A percentile compares a stretch with the other conserved stretches of the same genome.
phyloP scores from a whole-genome alignment of 2,797 vertebrate species.

The Falco columbarius region DNA sequence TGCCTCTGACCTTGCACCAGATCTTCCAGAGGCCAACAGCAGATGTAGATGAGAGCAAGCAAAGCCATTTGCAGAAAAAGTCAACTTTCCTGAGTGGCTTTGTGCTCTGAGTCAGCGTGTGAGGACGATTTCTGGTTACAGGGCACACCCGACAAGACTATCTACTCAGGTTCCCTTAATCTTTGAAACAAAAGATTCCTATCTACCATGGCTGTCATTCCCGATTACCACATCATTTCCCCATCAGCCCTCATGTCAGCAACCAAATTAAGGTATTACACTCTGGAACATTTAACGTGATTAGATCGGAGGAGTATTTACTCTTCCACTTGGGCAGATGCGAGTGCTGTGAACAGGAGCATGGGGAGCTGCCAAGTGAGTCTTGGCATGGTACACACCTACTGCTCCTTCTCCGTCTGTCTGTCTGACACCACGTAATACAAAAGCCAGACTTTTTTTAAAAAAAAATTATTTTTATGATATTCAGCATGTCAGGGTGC shows the following conservation, averaged over 20 bases:
- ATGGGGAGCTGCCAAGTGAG: conserved; percentile 27
- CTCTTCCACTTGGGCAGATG: conserved; percentile 8
- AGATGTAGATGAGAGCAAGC: not conserved
- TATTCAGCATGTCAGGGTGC: not conserved
- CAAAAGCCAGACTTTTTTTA: not conserved
- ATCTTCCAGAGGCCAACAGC: rapidly evolving
- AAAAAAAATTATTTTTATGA: not conserved
- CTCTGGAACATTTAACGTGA: conserved; percentile 31
- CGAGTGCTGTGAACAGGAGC: not conserved
- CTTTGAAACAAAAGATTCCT: conserved; percentile 32
- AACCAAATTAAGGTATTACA: conserved; percentile 63
- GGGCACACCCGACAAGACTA: not conserved
- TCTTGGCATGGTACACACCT: not conserved
- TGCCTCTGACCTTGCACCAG: not conserved
- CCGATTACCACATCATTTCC: conserved; percentile 38
- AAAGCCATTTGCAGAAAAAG: not conserved
- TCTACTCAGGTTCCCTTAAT: not conserved
- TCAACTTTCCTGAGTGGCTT: not conserved
- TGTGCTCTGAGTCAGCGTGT: not conserved
- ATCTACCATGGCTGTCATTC: not conserved
- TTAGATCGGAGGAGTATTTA: conserved; percentile 30
- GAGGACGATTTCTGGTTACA: not conserved
- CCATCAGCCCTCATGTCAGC: conserved; percentile 54
- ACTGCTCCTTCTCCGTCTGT: not conserved
- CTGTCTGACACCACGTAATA: not conserved